phyloP scores from a whole-genome alignment of 2,113 vertebrate genomes.

The Spermophilus dauricus region DNA sequence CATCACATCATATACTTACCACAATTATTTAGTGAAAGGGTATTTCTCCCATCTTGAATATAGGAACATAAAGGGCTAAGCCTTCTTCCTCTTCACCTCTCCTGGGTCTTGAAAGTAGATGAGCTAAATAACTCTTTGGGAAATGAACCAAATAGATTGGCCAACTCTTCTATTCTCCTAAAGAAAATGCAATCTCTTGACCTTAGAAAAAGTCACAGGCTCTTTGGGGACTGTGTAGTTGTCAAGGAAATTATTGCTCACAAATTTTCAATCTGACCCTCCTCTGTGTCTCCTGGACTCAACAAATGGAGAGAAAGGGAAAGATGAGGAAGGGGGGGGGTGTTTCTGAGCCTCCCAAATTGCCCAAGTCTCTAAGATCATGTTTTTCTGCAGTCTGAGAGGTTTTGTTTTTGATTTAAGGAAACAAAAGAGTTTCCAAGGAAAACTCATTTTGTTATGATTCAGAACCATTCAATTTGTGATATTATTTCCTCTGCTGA shows the following conservation, averaged over 20 bases:
- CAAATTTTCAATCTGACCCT: neutral
- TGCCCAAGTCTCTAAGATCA: constrained; percentile 44
- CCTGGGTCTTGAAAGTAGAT: neutral
- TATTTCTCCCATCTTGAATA: neutral
- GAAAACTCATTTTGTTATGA: constrained; percentile 76
- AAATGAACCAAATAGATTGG: neutral
- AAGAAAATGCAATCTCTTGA: neutral
- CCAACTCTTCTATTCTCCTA: neutral
- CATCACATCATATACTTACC: neutral
- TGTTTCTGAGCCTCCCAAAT: neutral
- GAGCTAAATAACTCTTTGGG: neutral
- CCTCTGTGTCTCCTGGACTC: neutral
- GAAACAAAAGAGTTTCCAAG: constrained; percentile 80
- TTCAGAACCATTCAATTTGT: constrained; percentile 78
- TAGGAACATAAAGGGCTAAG: too few relatives aligned
- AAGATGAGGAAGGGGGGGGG: neutral
- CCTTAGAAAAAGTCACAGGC: neutral
- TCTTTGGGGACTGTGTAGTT: neutral
- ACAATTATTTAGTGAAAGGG: neutral
- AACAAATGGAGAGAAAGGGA: neutral
- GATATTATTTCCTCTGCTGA: constrained; percentile 72
- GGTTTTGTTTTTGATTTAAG: constrained; percentile 79
- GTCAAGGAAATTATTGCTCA: neutral
- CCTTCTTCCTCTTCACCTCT: neutral
- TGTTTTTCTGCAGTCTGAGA: constrained; percentile 64